Conservation (phyloP, 2,888 invertebrate genomes). For the Trachelus iudaicus region DNA sequence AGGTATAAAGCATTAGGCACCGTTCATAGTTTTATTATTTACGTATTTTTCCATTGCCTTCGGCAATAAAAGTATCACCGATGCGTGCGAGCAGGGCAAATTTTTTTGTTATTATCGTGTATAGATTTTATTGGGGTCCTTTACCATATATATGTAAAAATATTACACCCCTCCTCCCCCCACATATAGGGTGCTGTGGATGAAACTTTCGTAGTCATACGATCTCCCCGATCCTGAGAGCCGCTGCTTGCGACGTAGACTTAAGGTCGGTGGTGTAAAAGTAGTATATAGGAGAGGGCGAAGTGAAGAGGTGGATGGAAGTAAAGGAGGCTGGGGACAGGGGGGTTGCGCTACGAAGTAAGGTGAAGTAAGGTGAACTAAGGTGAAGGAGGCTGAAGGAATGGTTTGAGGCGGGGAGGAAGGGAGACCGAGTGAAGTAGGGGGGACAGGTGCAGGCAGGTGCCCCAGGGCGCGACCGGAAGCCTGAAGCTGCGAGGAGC, state of each 20-base stretch:
- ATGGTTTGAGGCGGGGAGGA: too few species aligned
- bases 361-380: conserved; percentile 16
- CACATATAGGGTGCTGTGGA: background rate
- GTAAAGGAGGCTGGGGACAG: background rate
- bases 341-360: conserved; percentile 9
- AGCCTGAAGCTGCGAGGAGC: conserved; percentile 41
- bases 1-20: background rate
- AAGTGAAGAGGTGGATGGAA: background rate
- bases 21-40: background rate
- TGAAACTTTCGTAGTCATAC: background rate
- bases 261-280: background rate
- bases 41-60: background rate
- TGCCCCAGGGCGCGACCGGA: conserved; percentile 61
- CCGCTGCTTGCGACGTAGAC: background rate
- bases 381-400: conserved; percentile 13
- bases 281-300: background rate
- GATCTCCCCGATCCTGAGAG: background rate
- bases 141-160: rapidly evolving
- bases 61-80: too few species aligned
- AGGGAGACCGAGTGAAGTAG: conserved; percentile 21
- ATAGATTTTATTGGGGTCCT: background rate
- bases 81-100: background rate
- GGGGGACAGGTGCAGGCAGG: conserved; percentile 57
- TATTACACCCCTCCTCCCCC: too few species aligned
- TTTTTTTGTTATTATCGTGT: background rate